Evolutionary conservation across 2,797 vertebrate species (phyloP).

Genomic region (Pachyuromys duprasi): DNA sequence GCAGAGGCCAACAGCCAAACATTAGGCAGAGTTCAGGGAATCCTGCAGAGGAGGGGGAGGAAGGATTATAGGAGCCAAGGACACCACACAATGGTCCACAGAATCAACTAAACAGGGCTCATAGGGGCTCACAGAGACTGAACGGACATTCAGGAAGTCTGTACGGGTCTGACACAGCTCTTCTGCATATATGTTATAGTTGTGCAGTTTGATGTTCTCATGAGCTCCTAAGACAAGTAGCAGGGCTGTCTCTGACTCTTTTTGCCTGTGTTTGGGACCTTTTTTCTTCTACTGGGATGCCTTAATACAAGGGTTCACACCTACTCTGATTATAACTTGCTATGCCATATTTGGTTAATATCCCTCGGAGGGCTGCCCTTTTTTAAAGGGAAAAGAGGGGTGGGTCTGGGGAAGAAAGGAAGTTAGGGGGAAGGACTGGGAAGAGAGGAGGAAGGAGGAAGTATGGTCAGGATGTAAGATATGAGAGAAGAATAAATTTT

Average conservation of each 20-base stretch:
- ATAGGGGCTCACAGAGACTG: background rate
- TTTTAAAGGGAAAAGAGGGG: background rate
- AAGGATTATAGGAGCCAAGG: too few relatives aligned
- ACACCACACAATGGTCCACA: background rate
- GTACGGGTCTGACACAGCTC: background rate
- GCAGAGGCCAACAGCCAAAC: background rate
- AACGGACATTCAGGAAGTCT: background rate
- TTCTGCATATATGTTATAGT: background rate
- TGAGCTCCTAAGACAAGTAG: background rate
- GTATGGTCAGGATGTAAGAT: background rate
- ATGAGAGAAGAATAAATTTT: background rate
- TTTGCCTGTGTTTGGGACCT: background rate
- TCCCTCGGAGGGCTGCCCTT: background rate
- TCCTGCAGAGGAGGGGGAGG: too few relatives aligned
- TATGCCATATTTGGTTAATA: background rate
- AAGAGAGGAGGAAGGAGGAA: background rate
- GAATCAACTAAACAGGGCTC: background rate
- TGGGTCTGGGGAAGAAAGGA: background rate
- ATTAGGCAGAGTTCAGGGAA: background rate
- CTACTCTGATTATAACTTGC: background rate
- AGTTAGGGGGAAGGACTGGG: too few relatives aligned
- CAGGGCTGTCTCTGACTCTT: background rate
- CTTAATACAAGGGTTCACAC: background rate
- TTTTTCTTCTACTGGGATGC: background rate
- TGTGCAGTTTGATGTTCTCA: background rate